These are phyloP conservation scores for Cossypha niveicapilla DNA, from an alignment of 2,797 vertebrate species.

Conservation along the genomic window DNA sequence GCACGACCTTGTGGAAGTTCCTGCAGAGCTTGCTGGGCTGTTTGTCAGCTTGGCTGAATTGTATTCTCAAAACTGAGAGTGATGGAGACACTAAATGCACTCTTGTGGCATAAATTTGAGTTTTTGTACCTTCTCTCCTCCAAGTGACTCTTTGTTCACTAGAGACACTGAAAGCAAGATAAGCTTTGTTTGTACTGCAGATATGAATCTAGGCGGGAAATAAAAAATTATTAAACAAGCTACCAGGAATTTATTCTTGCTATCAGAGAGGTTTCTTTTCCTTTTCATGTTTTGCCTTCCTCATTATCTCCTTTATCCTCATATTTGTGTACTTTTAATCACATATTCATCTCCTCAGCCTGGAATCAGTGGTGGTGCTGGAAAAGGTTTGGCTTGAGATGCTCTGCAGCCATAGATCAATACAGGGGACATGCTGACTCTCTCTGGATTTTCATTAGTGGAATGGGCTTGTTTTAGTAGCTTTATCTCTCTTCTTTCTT, in stretches of 20 bases:
- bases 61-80: accelerated
- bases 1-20: neutral
- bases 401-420: neutral
- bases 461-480: neutral
- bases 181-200: neutral
- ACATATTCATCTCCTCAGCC: neutral
- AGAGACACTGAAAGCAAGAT: neutral
- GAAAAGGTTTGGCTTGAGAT: neutral
- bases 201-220: neutral
- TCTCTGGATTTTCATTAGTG: neutral
- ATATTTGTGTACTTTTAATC: neutral
- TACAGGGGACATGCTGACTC: too few species aligned
- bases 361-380: neutral
- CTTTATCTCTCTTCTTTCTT: neutral
- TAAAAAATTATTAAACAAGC: neutral
- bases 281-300: neutral
- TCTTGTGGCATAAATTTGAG: neutral
- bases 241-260: neutral
- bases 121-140: neutral
- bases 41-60: neutral
- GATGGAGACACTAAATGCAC: neutral
- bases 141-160: neutral
- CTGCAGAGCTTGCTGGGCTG: neutral
- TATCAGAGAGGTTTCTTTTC: neutral
- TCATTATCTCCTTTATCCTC: neutral